Conservation (phyloP, 2,888 invertebrate genomes). For the Philhelius pedissequus region DNA sequence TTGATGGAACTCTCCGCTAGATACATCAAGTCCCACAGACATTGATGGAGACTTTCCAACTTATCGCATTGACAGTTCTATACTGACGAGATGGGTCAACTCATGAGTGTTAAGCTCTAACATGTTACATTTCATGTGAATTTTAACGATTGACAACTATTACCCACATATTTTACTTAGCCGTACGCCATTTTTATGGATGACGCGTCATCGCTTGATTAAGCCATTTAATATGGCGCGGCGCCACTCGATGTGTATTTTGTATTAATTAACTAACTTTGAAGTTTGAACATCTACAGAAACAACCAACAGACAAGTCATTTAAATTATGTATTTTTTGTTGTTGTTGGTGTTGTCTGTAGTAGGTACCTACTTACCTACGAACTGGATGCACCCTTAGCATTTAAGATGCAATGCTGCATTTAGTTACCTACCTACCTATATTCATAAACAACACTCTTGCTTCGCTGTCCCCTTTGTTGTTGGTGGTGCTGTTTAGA, state of each 20-base stretch:
- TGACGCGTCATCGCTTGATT: not conserved
- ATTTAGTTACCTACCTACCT: not conserved
- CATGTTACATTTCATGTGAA: not conserved
- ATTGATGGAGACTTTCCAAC: too few species aligned
- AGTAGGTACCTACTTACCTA: not conserved
- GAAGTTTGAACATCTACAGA: not conserved
- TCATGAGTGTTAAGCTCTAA: not conserved
- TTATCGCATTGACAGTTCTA: not conserved
- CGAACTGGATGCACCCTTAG: conserved; percentile 16
- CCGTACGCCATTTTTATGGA: not conserved
- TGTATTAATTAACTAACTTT: conserved; percentile 21
- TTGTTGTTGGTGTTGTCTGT: too few species aligned
- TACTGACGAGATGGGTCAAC: not conserved
- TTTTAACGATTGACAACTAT: not conserved
- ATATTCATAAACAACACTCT: too few species aligned
- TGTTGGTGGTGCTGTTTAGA: not conserved
- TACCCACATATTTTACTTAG: not conserved
- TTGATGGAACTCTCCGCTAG: too few species aligned
- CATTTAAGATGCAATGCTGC: not conserved
- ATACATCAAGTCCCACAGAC: too few species aligned
- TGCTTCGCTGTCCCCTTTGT: not conserved
- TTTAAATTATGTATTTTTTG: not conserved
- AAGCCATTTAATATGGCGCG: conserved; percentile 24
- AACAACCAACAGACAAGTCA: not conserved
- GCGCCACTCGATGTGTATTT: conserved; percentile 17